Base-by-base conservation (phyloP, 2,797 vertebrate species). In the Alfaro cultratus region DNA sequence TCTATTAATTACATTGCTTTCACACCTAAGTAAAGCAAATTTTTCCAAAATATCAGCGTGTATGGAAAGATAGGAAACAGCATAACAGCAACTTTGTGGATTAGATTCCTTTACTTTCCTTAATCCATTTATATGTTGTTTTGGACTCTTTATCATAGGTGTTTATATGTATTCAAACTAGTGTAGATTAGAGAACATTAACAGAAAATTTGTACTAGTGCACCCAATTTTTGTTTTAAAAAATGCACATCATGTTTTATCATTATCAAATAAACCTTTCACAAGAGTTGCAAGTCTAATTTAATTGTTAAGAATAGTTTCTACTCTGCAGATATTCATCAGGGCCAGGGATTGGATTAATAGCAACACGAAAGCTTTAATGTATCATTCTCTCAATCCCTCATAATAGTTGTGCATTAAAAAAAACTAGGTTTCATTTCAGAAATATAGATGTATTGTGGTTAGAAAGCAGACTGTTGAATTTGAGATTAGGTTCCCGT, bases 361-460 rank as follows among this genome's bases (percentile, higher is more conserved):
- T 73, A 86, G 82, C 85, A 81, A 82, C 78, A 74, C 75, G 81
- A 80, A 89, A 79, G 84, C 83, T 84, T 76, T 85, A 83, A 85
- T 80, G 75, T 64, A 78, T 76, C 84, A 73, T 85, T 80, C 67
- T 83, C 75, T 57, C 85, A 92, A 87, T 93, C 91, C 91, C 91
- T 81, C 26, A 49, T 89, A 93, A 94, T 92, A 85, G 90, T 71
- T 76, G 73, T 83, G 89, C 87, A 88, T 76, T 7, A 8, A 18
- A 91, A 91, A 92, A 92, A 89, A 81, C 70, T 70, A 86, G 70
- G 10, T 83, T 95, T 94, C 89, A 87, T 81, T 81, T 89, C 89
- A 84, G 83, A 94, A 94, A 92, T 89, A 78, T 91, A 89, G 85
- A 84, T 87, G 82, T 76, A 79, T 88, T 86, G 93, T 94, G 91